Evolutionary conservation across 1,140 invertebrate species (phyloP).

Genomic region (Globodera rostochiensis): DNA sequence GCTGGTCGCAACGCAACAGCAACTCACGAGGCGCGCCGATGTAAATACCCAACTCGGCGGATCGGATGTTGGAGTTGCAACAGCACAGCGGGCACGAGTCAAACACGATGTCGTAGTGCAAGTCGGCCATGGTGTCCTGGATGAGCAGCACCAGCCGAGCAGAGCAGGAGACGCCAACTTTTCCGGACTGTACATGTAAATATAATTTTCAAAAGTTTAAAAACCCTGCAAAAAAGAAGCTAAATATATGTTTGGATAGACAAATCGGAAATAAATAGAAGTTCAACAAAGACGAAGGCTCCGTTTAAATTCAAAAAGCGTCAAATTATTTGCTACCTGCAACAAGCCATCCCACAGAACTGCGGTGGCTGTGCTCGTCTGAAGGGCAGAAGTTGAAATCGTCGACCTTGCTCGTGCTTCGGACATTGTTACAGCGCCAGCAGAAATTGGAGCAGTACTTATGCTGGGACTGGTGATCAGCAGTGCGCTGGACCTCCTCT

Average conservation of each 20-base stretch:
- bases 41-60: slow-evolving; percentile 48
- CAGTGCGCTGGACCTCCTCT: not conserved
- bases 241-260: no score
- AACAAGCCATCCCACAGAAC: not conserved
- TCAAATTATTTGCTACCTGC: not conserved
- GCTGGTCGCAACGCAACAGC: slow-evolving; percentile 32
- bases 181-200: not conserved
- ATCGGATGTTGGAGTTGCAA: slow-evolving; percentile 53
- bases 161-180: not conserved
- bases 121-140: slow-evolving; percentile 48
- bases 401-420: not conserved
- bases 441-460: not conserved
- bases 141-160: slow-evolving; percentile 11
- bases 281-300: no score
- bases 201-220: no score
- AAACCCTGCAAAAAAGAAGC: no score
- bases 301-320: no score
- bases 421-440: not conserved
- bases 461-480: not conserved
- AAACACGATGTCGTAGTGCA: slow-evolving; percentile 53
- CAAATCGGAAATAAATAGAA: no score
- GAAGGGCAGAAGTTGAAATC: not conserved
- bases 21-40: slow-evolving; percentile 30
- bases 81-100: slow-evolving; percentile 56
- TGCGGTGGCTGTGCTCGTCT: not conserved